Percentiles rank a stretch among this genome's conserved stretches.
phyloP scores from a whole-genome alignment of 1,140 invertebrate species.

The Metopolophium dirhodum region DNA sequence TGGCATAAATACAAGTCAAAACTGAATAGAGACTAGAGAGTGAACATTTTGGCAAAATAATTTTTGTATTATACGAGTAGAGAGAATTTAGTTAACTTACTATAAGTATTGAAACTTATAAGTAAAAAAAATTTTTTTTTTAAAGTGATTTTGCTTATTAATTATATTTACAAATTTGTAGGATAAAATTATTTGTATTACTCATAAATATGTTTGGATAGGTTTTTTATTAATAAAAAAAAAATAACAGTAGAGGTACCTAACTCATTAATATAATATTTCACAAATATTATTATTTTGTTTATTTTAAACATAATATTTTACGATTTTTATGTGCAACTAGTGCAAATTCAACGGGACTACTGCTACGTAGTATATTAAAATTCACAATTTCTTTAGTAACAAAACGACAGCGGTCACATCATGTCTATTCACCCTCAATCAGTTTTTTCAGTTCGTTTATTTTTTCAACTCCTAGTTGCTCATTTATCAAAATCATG shows the following conservation, averaged over 20 bases:
- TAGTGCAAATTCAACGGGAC: background rate
- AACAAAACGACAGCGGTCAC: background rate
- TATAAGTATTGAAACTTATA: background rate
- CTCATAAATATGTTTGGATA: background rate
- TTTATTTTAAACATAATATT: background rate
- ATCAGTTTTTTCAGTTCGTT: constrained; percentile 31
- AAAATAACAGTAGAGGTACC: background rate
- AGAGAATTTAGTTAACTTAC: background rate
- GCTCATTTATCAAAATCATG: constrained; percentile 48
- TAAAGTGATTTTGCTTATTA: too few relatives aligned
- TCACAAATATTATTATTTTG: background rate
- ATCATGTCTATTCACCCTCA: background rate
- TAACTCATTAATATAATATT: background rate
- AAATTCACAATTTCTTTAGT: background rate
- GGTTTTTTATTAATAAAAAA: background rate
- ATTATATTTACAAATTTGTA: background rate
- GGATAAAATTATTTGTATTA: background rate
- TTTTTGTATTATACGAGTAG: background rate
- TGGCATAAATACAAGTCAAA: background rate
- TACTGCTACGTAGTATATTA: background rate
- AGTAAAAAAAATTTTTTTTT: background rate
- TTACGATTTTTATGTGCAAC: constrained; percentile 18
- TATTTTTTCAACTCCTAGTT: constrained; percentile 13
- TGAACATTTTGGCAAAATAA: background rate
- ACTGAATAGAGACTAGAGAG: background rate